Base-by-base conservation (phyloP, 2,888 invertebrate species). In the Acronicta leporina region DNA sequence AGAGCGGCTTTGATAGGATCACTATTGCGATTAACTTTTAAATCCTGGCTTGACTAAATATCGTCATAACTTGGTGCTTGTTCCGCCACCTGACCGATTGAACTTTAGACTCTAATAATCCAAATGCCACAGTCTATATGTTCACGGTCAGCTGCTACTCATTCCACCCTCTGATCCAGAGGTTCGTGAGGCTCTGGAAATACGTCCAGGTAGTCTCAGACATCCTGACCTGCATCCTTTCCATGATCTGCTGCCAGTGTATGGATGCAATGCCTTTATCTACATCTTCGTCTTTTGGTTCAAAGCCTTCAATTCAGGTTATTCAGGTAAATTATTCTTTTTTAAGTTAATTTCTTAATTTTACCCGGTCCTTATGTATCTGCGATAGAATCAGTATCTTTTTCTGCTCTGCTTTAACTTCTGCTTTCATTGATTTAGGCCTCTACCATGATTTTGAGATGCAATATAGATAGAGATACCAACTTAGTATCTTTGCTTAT, bases 201-300 rank as follows among this genome's bases (percentile, higher is more conserved):
- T 78, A 75, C 44, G 81, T 83, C 11, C 80, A 79, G 63, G 64
- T 69, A 33, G 65, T 83, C 45, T 76, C 82, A 0, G 82, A 86
- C 33, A 80, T 82, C 59, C 40, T 87, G 33, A 77, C 78, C 2
- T 80, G 73, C 15, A 15, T 75, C 10, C 45, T 85, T 11, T 66
- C 80, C 5, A 56, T 72, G 25, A 35, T 85, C 9, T 87, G 86
- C 76, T 87, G 86, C 60, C 81, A 80, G 58, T 86, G 86, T 51
- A 50, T 59, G 13, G 70, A 64, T 16, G 52, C 57, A 16, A 66
- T 77, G 62, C 73, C 77, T 5, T 13, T 73, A 1, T 72, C 80
- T 0, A 46, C 57, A 9, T 16, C 63, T 40, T 52, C 62, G 11
- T 75, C 81, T 0, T 38, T 38, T 15, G 52, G 3, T 4, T 52